Evolutionary conservation across 2,113 vertebrate genomes (phyloP), one percentile per base, ranked within the genome.

Genomic region (Aleadryas rufinucha): DNA sequence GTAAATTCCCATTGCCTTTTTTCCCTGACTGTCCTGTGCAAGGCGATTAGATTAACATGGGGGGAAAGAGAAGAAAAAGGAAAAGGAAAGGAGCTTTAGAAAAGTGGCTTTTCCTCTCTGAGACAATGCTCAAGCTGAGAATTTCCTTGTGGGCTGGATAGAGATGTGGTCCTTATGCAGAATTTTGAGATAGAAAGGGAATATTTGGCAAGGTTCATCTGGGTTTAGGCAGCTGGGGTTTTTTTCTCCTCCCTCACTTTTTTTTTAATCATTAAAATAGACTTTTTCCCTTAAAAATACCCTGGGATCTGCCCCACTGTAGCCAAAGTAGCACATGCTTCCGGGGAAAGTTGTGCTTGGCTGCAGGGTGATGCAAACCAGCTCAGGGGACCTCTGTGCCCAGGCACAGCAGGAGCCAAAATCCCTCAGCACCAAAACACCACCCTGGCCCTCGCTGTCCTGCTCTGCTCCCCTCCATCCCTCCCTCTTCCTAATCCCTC

Each of bases 31-130:
- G 57, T 59, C 63, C 79, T 64, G 53, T 5, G 6, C 66, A 69
- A 94, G 72, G 54, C 0, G 8, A 86, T 84, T 70, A 63, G 60
- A 88, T 90, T 70, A 71, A 81, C n/a, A 37, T 8, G 26, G 47
- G 5, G 15, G 5, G 3, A 4, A 59, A 37, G 44, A 28, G 50
- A 18, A 57, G 33, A 37, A 50, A 65, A 65, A 52, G 24, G 75
- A 72, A 72, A 61, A 79, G 54, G 49, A 71, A 16, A 0, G 53
- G 50, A 90, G 82, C 27, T 88, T 87, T 69, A 69, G 72, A 37
- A 70, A 77, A 79, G 81, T n/a, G 71, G 42, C 35, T 86, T 91
- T 91, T 89, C 84, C 85, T 96, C 54, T 57, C 50, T 52, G 30
- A 7, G 44, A 61, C 47, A n/a, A 69, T 50, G 37, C 65, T 71